phyloP scores from a whole-genome alignment of 1,140 invertebrate genomes.

The Pinna nobilis region DNA sequence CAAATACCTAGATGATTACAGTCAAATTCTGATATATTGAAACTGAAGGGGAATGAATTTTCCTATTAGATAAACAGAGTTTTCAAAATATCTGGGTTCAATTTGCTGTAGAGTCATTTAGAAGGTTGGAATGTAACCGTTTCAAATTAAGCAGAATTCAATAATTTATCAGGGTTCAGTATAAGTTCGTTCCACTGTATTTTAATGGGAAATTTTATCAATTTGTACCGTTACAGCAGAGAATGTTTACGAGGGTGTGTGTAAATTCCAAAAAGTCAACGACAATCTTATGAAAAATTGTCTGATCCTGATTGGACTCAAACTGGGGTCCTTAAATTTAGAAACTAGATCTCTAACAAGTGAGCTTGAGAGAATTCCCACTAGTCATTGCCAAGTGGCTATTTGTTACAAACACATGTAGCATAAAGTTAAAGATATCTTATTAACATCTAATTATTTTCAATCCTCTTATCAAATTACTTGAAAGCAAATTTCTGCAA shows the following conservation, averaged over 20 bases:
- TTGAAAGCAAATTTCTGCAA: neutral
- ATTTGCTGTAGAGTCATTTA: neutral
- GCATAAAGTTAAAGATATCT: neutral
- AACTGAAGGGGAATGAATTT: too few relatives aligned
- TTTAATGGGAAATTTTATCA: neutral
- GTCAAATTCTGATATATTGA: too few relatives aligned
- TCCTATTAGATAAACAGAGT: too few relatives aligned
- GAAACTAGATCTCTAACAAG: too few relatives aligned
- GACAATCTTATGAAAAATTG: too few relatives aligned
- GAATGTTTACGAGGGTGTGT: too few relatives aligned
- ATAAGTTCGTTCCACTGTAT: neutral
- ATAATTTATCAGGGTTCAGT: neutral
- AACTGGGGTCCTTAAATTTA: too few relatives aligned
- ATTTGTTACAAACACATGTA: neutral
- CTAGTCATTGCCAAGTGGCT: too few relatives aligned
- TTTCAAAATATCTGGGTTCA: too few relatives aligned
- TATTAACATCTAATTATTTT: neutral
- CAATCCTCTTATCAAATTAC: neutral
- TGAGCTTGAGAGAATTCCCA: too few relatives aligned
- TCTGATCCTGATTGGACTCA: too few relatives aligned
- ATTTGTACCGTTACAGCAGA: neutral
- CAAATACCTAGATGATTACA: constrained; percentile 45
- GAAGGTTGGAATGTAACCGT: neutral
- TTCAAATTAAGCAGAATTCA: neutral
- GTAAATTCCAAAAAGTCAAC: too few relatives aligned